Evolutionary conservation across 1,140 invertebrate genomes (phyloP).

Genomic region (Pomacea maculata): DNA sequence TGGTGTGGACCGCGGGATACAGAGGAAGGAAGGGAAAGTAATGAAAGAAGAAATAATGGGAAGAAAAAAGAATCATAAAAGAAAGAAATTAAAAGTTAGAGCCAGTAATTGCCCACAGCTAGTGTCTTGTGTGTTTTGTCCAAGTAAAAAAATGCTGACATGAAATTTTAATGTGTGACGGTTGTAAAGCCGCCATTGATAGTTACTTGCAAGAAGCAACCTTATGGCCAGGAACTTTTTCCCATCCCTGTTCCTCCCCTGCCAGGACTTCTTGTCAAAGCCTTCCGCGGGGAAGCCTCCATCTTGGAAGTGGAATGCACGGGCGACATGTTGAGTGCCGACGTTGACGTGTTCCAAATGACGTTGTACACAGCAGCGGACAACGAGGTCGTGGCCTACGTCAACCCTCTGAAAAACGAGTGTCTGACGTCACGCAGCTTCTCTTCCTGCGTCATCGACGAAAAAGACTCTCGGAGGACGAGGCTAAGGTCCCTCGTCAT

Average conservation of each 20-base stretch:
- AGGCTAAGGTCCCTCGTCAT: background rate
- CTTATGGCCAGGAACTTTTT: no score
- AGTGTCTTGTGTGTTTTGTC: no score
- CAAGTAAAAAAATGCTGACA: no score
- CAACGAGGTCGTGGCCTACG: constrained; percentile 9
- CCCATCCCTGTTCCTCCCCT: no score
- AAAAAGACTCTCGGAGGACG: background rate
- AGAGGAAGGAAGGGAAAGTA: background rate
- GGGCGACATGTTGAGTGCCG: background rate
- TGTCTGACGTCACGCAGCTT: constrained; percentile 15
- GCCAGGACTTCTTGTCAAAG: no score
- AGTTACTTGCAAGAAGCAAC: no score
- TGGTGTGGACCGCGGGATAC: background rate
- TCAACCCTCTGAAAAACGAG: constrained; percentile 1
- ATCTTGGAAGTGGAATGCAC: constrained; percentile 7
- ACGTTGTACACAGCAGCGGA: background rate
- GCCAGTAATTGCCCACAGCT: no score
- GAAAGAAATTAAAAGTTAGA: background rate
- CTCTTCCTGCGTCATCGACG: constrained; percentile 4
- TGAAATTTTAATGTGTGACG: no score
- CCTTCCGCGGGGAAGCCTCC: background rate
- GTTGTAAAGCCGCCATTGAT: no score
- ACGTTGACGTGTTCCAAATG: constrained; percentile 17
- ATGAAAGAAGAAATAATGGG: background rate
- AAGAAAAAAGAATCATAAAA: background rate